These are phyloP conservation scores for Coleophora flavipennella DNA, from an alignment of 2,888 invertebrate species.

Conservation along the genomic window DNA sequence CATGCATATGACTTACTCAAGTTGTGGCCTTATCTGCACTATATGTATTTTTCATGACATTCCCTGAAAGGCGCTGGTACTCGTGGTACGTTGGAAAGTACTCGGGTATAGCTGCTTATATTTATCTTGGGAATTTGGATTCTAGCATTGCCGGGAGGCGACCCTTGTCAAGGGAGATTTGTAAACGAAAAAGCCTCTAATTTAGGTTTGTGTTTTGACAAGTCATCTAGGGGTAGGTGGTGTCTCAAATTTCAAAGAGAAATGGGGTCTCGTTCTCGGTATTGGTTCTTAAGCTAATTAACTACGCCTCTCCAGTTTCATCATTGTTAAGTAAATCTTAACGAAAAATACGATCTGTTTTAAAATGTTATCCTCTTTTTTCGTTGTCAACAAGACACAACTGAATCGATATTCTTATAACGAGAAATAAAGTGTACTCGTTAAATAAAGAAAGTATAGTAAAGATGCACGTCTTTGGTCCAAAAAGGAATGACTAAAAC, in stretches of 20 bases:
- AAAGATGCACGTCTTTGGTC: too few species aligned
- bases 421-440: too few species aligned
- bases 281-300: constrained; percentile 8
- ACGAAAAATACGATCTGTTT: too few species aligned
- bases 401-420: too few species aligned
- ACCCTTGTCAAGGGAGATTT: constrained; percentile 62
- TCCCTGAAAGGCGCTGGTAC: constrained; percentile 24
- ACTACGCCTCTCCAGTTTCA: not conserved
- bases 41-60: constrained; percentile 28
- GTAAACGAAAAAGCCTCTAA: constrained; percentile 55
- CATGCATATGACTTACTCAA: constrained; percentile 5
- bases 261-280: constrained; percentile 20
- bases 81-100: constrained; percentile 10
- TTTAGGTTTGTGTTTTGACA: constrained; percentile 54
- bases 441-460: too few species aligned
- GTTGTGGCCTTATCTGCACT: constrained; percentile 3
- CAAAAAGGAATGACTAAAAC: too few species aligned
- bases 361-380: too few species aligned
- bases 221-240: constrained; percentile 36
- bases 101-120: constrained; percentile 11
- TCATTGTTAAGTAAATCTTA: too few species aligned
- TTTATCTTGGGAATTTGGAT: constrained; percentile 21
- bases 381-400: too few species aligned
- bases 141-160: constrained; percentile 37
- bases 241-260: constrained; percentile 19